Percentiles rank a stretch among this genome's conserved stretches.
These are phyloP conservation scores for Apodemus agrarius DNA, from an alignment of 2,797 vertebrate genomes.

Conservation along the genomic window DNA sequence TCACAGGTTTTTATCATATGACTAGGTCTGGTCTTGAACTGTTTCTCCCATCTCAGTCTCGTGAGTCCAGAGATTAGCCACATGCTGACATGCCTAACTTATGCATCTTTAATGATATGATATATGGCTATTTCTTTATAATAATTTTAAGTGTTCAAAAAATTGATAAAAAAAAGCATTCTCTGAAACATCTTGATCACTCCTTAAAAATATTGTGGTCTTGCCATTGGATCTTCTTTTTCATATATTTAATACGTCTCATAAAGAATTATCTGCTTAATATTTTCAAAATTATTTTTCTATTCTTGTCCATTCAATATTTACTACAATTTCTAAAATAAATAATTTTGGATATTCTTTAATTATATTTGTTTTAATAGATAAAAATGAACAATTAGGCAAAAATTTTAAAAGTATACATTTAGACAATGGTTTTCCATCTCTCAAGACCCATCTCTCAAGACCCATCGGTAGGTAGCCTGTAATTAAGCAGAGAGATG, in stretches of 20 bases:
- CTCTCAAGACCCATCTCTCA: too few species aligned
- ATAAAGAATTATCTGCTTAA: neutral
- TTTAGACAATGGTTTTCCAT: neutral
- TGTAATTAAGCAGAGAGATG: neutral
- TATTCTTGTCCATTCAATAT: neutral
- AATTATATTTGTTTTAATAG: conserved; percentile 15
- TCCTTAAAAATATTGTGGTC: neutral
- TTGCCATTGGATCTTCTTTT: neutral
- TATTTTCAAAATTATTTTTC: neutral
- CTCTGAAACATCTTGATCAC: neutral
- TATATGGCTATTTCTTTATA: neutral
- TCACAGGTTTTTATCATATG: neutral
- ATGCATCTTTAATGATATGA: neutral
- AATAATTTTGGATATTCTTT: neutral
- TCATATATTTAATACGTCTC: neutral
- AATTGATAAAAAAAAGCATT: neutral
- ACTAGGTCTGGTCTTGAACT: neutral
- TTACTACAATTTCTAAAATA: neutral
- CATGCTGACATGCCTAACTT: too few species aligned
- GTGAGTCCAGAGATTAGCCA: neutral
- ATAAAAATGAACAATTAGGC: neutral
- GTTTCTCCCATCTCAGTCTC: neutral
- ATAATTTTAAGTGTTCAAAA: neutral
- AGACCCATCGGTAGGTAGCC: neutral
- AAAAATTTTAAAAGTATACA: neutral